Percentiles rank a stretch among this genome's conserved stretches.
Conservation (phyloP, 2,888 invertebrate genomes). For the Protophormia terraenovae region DNA sequence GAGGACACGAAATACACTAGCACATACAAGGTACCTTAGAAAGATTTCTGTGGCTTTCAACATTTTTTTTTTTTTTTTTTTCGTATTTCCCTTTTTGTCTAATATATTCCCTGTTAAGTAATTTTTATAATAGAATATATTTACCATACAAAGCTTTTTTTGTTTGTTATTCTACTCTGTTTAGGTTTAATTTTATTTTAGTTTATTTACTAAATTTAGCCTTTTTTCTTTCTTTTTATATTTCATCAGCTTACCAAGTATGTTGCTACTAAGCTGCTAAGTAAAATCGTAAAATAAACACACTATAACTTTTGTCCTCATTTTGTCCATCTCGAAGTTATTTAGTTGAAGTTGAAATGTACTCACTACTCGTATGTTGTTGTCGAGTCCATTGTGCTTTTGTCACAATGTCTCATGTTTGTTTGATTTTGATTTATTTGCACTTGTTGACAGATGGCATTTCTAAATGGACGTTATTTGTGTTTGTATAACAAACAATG, state of each 20-base stretch:
- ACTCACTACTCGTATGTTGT: not conserved
- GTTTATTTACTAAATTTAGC: not conserved
- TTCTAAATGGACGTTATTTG: conserved; percentile 70
- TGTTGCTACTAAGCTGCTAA: not conserved
- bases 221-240: not conserved
- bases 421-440: conserved; percentile 72
- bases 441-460: conserved; percentile 71
- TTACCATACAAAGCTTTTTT: not conserved
- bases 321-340: not conserved
- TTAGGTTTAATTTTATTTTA: not conserved
- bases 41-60: too few species aligned
- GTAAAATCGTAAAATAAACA: conserved; percentile 19
- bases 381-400: conserved; percentile 45
- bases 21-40: too few species aligned
- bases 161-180: not conserved
- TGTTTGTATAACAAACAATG: conserved; percentile 62
- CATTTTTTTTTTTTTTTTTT: too few species aligned
- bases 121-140: too few species aligned
- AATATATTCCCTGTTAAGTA: too few species aligned
- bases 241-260: not conserved
- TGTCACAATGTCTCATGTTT: conserved; percentile 66
- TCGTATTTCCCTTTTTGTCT: too few species aligned
- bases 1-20: not conserved
- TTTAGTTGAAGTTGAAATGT: not conserved
- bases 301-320: conserved; percentile 22